Evolutionary conservation across 2,888 invertebrate species (phyloP), one percentile per base, ranked within the genome.

Genomic region (Pseudoips prasinana): DNA sequence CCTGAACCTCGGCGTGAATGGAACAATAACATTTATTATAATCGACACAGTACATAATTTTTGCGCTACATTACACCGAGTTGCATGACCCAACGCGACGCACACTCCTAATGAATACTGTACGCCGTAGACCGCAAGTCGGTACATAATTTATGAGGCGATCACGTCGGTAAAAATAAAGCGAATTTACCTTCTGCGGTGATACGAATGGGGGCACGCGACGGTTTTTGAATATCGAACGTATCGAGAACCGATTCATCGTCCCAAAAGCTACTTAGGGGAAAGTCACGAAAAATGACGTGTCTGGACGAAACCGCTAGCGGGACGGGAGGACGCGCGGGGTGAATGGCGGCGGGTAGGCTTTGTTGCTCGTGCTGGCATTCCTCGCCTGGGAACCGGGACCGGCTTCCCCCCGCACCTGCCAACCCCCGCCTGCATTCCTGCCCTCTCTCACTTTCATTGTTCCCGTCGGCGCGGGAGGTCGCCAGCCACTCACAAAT

Each of bases 371-470:
- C 74, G 79, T 73, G 74, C 80, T 84, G 83, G 84, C 84, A 87
- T 87, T 87, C 87, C 87, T 82, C 74, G 85, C 85, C 84, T 87
- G 87, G 86, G 86, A 85, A 85, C 85, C 78, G 83, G 85, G 86
- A 80, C 65, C 80, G 54, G 66, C 24, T 35, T 58, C 61, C 54
- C 61, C 64, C 55, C 57, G 52, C 67, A 58, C 69, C 66, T 59
- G 58, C 66, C 64, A 50, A 62, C 54, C 66, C 77, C 74, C 73
- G 71, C 67, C 49, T 69, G 71, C 84, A 84, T 85, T 86, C 87
- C 83, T 76, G 78, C 77, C 80, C 81, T 84, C 85, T 82, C 86
- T 85, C 87, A 87, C 87, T 86, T 83, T 86, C 86, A 86, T 87
- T 87, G 87, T 87, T 83, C 85, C 79, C 72, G 64, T 74, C 84